These are phyloP conservation scores for Drosophila malerkotliana DNA, from an alignment of 1,140 invertebrate species.

Conservation along the genomic window DNA sequence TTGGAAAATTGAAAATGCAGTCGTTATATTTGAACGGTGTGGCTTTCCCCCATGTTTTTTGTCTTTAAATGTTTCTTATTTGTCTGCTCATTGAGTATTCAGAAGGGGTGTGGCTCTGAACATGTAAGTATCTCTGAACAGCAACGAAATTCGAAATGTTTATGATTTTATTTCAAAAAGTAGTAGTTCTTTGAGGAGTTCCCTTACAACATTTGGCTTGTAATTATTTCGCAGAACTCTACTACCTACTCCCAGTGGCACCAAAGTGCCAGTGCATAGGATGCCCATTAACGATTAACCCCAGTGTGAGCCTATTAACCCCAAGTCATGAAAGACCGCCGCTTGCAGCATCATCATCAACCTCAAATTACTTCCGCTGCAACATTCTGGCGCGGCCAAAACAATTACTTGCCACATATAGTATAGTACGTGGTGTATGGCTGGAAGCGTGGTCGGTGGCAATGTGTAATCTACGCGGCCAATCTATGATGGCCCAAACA, in stretches of 20 bases:
- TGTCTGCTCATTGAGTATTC: conserved; percentile 33
- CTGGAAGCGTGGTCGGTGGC: conserved; percentile 7
- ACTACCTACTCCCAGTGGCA: conserved; percentile 15
- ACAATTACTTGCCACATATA: conserved; percentile 58
- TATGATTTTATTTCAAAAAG: no score
- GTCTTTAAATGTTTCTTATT: conserved; percentile 9
- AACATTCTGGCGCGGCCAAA: conserved; percentile 58
- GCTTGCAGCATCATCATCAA: conserved; percentile 58
- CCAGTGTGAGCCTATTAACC: conserved; percentile 65
- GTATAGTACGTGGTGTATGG: conserved; percentile 1
- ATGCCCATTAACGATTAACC: conserved; percentile 74
- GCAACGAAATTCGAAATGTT: conserved; percentile 5
- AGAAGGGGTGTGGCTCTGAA: conserved; percentile 15
- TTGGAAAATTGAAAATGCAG: conserved; percentile 41
- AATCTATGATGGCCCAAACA: conserved; percentile 56
- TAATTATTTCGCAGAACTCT: conserved; percentile 30
- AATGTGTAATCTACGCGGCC: conserved; percentile 51
- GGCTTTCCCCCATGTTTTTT: background rate
- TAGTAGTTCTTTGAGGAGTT: no score
- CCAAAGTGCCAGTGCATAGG: conserved; percentile 41
- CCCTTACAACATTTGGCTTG: background rate
- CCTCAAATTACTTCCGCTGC: conserved; percentile 81
- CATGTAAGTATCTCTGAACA: conserved; percentile 28
- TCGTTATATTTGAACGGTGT: conserved; percentile 23
- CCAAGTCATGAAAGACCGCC: conserved; percentile 21